Base-by-base conservation (phyloP, 2,888 invertebrate species). In the Parthenolecanium corni region DNA sequence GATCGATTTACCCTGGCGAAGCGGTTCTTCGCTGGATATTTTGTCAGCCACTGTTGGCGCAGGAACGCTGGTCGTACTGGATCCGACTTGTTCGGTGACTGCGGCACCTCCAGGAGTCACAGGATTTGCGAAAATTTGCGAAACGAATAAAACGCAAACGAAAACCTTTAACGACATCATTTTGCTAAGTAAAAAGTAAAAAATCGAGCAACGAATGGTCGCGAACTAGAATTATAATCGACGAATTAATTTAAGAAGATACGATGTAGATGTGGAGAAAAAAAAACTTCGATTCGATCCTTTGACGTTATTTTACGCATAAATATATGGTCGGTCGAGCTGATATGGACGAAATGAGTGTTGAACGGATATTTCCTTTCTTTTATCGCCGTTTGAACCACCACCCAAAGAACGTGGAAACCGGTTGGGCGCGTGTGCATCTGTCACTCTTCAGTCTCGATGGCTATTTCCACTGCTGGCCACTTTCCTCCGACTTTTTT, bases 1-100 rank as follows among this genome's bases (percentile, higher is more conserved):
- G 53, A 67, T 63, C 18, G 57, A 56, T 57, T 65, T 67, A 14
- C 62, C 53, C 23, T 65, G 54, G 52, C 62, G 51, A n/a, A 40
- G 44, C 18, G 20, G 49, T 25, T 66, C 67, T 44, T 65, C 64
- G 12, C 64, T 61, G 47, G 31, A 20, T 38, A 38, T 36, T 20
- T 53, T 38, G 36, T 38, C 52, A 16, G 25, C 18, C 36, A 31
- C 46, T 23, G 46, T 25, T 6, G 23, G 21, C 21, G 18, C 21
- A 5, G 49, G 49, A 1, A 64, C 25, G 12, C 5, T 44, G 16
- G 44, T 44, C 18, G 44, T 16, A 14, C 44, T 44, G 16, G 44
- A 18, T 12, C 4, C 44, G 12, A n/a, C 31, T 14, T 25, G n/a
- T 14, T 21, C 3, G n/a, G 52, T 36, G 2, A 25, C 52, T 20